Conservation (phyloP, 2,888 invertebrate species). For the Hanleya hanleyi region DNA sequence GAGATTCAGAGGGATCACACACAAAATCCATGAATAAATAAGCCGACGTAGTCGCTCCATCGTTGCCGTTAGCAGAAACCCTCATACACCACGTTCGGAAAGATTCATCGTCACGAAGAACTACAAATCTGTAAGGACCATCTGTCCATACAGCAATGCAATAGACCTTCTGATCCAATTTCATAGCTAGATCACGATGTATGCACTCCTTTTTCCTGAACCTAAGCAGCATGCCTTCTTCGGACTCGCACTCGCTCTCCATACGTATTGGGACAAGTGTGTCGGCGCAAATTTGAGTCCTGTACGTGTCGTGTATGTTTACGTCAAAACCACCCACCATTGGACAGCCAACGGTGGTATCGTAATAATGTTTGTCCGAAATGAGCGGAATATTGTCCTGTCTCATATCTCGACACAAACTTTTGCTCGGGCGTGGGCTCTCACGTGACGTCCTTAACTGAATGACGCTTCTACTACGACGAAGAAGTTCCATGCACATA, state of each 20-base stretch:
- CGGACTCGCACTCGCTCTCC: conserved; percentile 3
- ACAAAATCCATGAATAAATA: conserved; percentile 13
- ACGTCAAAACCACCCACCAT: conserved; percentile 2
- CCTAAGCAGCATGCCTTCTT: neutral
- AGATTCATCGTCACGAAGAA: neutral
- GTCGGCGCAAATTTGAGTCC: neutral
- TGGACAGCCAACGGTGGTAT: neutral
- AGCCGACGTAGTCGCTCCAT: neutral
- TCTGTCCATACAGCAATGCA: conserved; percentile 2
- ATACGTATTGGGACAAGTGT: neutral
- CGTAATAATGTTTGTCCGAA: neutral
- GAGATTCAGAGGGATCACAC: neutral
- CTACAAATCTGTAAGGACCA: conserved; percentile 3
- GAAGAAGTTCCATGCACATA: conserved; percentile 4
- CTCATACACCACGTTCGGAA: conserved; percentile 1
- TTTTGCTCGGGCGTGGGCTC: neutral
- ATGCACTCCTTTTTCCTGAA: conserved; percentile 2
- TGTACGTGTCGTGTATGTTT: neutral
- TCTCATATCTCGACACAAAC: neutral
- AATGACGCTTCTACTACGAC: neutral
- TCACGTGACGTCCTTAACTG: neutral
- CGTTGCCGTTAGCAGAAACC: neutral
- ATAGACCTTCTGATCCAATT: neutral
- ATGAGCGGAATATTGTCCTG: neutral
- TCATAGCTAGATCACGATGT: conserved; percentile 2